Base-by-base conservation (phyloP, 2,888 invertebrate species). In the Parnassius glacialis region DNA sequence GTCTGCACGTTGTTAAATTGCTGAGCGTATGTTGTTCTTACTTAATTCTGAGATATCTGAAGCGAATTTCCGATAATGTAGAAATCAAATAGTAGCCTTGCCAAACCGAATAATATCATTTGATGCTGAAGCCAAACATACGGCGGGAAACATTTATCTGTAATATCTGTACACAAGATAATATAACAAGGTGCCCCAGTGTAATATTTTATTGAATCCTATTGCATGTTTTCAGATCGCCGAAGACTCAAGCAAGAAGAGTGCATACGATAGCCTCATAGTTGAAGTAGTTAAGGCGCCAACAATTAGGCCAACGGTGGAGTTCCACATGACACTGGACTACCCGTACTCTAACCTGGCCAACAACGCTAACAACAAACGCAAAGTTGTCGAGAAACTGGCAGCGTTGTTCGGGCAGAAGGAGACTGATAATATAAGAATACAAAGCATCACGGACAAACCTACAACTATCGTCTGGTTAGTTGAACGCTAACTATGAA, bases 371-470 rank as follows among this genome's bases (percentile, higher is more conserved):
- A 86, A 90, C 42, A 93, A 94, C 79, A 96, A 97, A 76, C 93
- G 96, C 44, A 95, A 95, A 72, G 95, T 97, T 68, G 93, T 97
- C 13, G 96, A 97, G 77, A 96, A 96, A 68, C 80, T 98, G 25
- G 93, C 96, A 0, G 92, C 93, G 20, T 78, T 97, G 11, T 97
- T 97, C 77, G 94, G 94, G 1, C 97, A 98, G 83, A 87, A 87
- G 34, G 94, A 95, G 66, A 93, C 96, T 0, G 93, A 93, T 43
- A 94, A 95, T 63, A 95, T 98, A 65, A 93, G 95, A 65, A 92
- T 98, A 65, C 94, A 94, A 57, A 94, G 94, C 65, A 94, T 97
- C 58, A 92, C 92, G 2, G 89, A 92, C 64, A 94, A 94, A 51
- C 94, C 95, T 34, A 95, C 95, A 12, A 93, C 95, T 65, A 94